Conservation (phyloP, 2,113 vertebrate species). For the Motacilla tschutschensis region DNA sequence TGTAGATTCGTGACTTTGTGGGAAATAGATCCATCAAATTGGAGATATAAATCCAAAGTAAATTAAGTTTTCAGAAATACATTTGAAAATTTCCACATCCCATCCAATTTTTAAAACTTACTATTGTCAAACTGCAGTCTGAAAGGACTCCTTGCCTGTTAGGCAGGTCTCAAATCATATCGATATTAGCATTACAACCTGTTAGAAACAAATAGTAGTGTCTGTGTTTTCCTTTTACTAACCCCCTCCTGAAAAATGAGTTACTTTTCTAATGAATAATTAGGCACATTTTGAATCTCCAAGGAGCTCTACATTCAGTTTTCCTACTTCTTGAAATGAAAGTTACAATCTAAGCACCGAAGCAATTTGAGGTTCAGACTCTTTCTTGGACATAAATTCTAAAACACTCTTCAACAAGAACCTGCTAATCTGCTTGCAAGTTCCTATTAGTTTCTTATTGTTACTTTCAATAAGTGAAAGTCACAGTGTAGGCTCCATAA, state of each 20-base stretch:
- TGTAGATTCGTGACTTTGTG: not conserved
- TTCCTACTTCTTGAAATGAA: not conserved
- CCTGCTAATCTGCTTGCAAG: not conserved
- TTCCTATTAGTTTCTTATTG: constrained; percentile 26
- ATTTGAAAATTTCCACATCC: not conserved
- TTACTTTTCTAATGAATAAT: not conserved
- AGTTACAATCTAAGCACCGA: not conserved
- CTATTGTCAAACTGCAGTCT: not conserved
- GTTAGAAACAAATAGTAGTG: not conserved
- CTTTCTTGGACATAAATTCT: not conserved
- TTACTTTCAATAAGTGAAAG: constrained; percentile 31
- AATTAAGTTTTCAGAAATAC: not conserved
- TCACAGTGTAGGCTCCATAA: not conserved
- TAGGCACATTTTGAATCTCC: not conserved
- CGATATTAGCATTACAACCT: not conserved
- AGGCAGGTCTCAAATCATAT: not conserved
- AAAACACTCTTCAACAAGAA: not conserved
- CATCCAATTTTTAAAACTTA: not conserved
- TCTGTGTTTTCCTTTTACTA: not conserved
- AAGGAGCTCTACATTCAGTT: not conserved
- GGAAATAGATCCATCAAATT: not conserved
- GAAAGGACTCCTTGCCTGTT: not conserved
- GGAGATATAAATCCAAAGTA: not conserved
- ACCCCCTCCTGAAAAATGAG: not conserved
- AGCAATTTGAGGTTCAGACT: not conserved